Percentiles rank a stretch among this genome's conserved stretches.
phyloP scores from a whole-genome alignment of 1,140 invertebrate genomes.

The Drosophila micromelanica region DNA sequence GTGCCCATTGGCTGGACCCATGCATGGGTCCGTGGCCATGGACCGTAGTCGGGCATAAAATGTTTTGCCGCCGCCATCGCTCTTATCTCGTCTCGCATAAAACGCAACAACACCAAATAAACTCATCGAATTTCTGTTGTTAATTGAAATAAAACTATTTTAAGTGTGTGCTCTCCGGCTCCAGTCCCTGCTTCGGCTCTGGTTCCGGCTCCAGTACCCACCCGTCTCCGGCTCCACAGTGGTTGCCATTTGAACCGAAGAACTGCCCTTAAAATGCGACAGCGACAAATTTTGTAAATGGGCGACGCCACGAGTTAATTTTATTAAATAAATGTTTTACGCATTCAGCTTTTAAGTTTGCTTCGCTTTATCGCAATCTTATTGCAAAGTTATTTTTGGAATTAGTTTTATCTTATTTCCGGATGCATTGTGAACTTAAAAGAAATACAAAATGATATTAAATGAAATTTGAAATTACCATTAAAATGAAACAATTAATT shows the following conservation, averaged over 20 bases:
- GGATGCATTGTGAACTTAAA: neutral
- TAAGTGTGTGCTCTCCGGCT: slow-evolving; percentile 37
- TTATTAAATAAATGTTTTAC: slow-evolving; percentile 29
- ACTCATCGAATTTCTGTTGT: slow-evolving; percentile 82
- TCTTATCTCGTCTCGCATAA: slow-evolving; percentile 81
- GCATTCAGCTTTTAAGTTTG: slow-evolving; percentile 8
- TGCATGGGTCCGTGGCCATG: neutral
- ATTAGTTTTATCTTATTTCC: neutral
- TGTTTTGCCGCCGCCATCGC: slow-evolving; percentile 71
- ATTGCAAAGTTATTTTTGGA: neutral
- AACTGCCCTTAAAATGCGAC: slow-evolving; percentile 13
- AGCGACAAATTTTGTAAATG: slow-evolving; percentile 21
- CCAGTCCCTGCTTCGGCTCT: neutral
- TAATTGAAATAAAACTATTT: slow-evolving; percentile 83
- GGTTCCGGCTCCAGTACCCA: neutral
- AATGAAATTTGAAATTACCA: too few species aligned
- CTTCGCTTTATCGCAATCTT: neutral
- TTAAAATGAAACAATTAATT: too few species aligned
- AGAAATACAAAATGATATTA: too few species aligned
- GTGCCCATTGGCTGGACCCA: slow-evolving; percentile 34
- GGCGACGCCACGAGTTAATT: slow-evolving; percentile 4
- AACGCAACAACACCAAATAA: slow-evolving; percentile 77
- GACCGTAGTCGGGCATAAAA: slow-evolving; percentile 54
- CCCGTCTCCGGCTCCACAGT: neutral
- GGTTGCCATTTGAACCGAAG: neutral